These are phyloP conservation scores for Mesorhabditis spiculigera DNA, from an alignment of 2,888 invertebrate species.

Conservation along the genomic window DNA sequence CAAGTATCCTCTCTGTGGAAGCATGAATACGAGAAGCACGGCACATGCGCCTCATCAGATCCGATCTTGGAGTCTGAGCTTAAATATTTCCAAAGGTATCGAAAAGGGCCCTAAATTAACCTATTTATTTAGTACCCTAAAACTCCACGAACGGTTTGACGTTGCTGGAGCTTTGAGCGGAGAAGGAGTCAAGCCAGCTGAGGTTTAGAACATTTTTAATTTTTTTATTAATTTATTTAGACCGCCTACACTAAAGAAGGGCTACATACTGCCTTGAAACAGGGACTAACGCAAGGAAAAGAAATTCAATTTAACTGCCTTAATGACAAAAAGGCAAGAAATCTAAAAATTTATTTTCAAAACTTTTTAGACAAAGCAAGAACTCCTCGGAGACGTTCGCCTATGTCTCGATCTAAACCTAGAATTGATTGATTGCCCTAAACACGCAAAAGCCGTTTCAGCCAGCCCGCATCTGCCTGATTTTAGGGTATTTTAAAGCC, in stretches of 20 bases:
- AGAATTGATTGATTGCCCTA: conserved; percentile 21
- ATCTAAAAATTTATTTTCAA: neutral
- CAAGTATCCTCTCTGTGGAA: conserved; percentile 33
- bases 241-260: neutral
- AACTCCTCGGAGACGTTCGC: conserved; percentile 27
- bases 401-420: conserved; percentile 26
- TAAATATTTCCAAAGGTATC: conserved; percentile 27
- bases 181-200: neutral
- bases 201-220: conserved; percentile 8
- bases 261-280: conserved; percentile 11
- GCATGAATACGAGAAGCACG: conserved; percentile 44
- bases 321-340: conserved; percentile 26
- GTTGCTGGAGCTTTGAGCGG: neutral
- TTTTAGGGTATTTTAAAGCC: neutral
- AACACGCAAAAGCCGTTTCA: neutral
- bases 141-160: neutral
- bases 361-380: conserved; percentile 20
- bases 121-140: neutral
- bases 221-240: neutral
- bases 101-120: neutral
- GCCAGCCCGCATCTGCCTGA: neutral
- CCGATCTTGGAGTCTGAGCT: conserved; percentile 24
- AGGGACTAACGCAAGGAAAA: conserved; percentile 15
- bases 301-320: conserved; percentile 29
- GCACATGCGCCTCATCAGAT: conserved; percentile 34